Evolutionary conservation across 92 coral and sea anemone species (phyloP).

Genomic region (Actinernus sp.): DNA sequence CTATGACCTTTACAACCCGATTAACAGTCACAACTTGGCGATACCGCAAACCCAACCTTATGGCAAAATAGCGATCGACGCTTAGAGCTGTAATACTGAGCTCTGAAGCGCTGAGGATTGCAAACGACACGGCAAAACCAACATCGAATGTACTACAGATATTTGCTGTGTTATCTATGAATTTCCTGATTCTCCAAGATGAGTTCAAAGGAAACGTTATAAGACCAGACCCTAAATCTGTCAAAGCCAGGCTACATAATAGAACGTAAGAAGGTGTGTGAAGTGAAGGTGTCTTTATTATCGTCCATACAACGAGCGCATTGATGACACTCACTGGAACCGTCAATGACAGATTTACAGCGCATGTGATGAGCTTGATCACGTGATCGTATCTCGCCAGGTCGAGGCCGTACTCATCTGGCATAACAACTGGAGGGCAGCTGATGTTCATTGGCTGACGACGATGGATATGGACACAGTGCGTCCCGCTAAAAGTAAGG

Average conservation of each 20-base stretch:
- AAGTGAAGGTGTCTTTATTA: slow-evolving; percentile 6
- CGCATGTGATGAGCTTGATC: slow-evolving; percentile 4
- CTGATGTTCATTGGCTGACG: slow-evolving; percentile 8
- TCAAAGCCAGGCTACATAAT: slow-evolving; percentile 21
- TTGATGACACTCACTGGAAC: slow-evolving; percentile 8
- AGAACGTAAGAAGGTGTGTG: slow-evolving; percentile 20
- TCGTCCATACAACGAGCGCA: slow-evolving; percentile 9
- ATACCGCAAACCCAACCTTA: slow-evolving; percentile 7
- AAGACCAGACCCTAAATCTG: slow-evolving; percentile 19
- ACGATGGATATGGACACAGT: too few relatives aligned
- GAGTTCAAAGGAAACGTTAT: slow-evolving; percentile 6
- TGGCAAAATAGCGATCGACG: slow-evolving; percentile 23
- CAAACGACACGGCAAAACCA: slow-evolving; percentile 8
- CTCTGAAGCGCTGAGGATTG: slow-evolving; percentile 27
- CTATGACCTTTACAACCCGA: slow-evolving; percentile 11
- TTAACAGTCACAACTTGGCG: slow-evolving; percentile 4
- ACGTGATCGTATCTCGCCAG: slow-evolving; percentile 4
- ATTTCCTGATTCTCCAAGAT: slow-evolving; percentile 10
- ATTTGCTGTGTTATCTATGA: not conserved
- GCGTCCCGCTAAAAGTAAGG: not conserved
- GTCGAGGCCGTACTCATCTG: slow-evolving; percentile 6
- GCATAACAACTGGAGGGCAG: slow-evolving; percentile 12
- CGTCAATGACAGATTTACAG: not conserved
- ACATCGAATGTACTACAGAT: slow-evolving; percentile 15
- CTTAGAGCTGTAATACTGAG: slow-evolving; percentile 15